Percentiles rank a stretch among this genome's conserved stretches.
Evolutionary conservation across 1,140 invertebrate species (phyloP).

Genomic region (Leptestheria dahalacensis): DNA sequence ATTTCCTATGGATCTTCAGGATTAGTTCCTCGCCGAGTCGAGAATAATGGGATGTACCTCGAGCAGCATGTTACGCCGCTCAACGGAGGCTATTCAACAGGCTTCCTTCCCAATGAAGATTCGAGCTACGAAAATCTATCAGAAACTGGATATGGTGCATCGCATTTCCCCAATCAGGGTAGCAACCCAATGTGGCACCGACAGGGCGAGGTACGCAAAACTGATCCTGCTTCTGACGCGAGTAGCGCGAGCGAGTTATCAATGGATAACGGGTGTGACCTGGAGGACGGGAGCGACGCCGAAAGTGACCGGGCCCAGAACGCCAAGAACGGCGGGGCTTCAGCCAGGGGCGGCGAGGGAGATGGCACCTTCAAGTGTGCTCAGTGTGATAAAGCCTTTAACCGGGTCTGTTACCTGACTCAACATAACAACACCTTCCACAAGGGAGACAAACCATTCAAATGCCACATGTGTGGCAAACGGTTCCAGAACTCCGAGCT

Average conservation of each 20-base stretch:
- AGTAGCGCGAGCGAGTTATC: background rate
- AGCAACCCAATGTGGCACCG: too few relatives aligned
- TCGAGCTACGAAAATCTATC: too few relatives aligned
- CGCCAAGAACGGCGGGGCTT: background rate
- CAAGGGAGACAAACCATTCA: conserved; percentile 65
- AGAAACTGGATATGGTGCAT: too few relatives aligned
- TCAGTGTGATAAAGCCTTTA: conserved; percentile 68
- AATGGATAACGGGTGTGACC: background rate
- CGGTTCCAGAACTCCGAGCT: conserved; percentile 45
- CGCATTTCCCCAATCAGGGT: too few relatives aligned
- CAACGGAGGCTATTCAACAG: too few relatives aligned
- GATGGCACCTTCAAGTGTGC: conserved; percentile 50
- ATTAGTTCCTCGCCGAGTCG: too few relatives aligned
- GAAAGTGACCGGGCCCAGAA: background rate
- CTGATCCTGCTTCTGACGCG: background rate
- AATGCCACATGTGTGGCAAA: conserved; percentile 68
- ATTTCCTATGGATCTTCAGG: too few relatives aligned
- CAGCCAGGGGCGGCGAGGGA: conserved; percentile 22
- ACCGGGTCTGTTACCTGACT: conserved; percentile 64
- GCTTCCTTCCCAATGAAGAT: too few relatives aligned
- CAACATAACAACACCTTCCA: conserved; percentile 83
- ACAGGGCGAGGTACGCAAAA: background rate
- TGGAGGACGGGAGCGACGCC: background rate
- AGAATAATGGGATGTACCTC: too few relatives aligned
- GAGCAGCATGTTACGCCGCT: too few relatives aligned